Evolutionary conservation across 2,888 invertebrate species (phyloP), one percentile per base, ranked within the genome.

Genomic region (Lysandra coridon): DNA sequence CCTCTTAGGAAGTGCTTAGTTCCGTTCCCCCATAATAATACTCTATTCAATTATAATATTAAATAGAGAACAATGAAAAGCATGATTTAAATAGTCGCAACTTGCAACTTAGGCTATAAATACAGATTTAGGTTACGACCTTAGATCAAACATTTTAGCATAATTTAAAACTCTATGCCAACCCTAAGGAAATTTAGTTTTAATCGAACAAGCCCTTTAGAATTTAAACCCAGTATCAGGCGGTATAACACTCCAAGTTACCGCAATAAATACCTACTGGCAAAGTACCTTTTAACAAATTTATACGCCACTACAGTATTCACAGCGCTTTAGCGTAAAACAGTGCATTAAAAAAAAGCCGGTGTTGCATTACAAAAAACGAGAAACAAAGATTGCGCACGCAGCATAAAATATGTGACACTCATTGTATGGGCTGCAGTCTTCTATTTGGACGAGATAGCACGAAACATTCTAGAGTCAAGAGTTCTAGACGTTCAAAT

Each of bases 401-500:
- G 57, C 73, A 17, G 78, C 79, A 75, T 75, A 79, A 74, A 74
- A 79, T 79, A 79, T 75, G 76, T 76, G 76, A 76, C 76, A 76
- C 76, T 76, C 76, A 79, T 79, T 79, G 79, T 79, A 79, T 49
- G 78, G 40, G 60, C 75, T 49, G 79, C 17, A 57, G 74, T 79
- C 79, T 60, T 79, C 74, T 79, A 79, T 79, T 79, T 79, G 79
- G 62, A 62, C 73, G 74, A 79, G 79, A 79, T 79, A 73, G 60
- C 79, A 80, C 79, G 80, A 78, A 79, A 81, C 81, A 83, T 82
- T 83, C 81, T 49, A 12, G 49, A 49, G 49, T 49, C 49, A 10
- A 49, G 49, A 10, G 49, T 49, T 49, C 49, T 81, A 80, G 81
- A 79, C 80, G 78, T 81, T 78, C 80, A 79, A 79, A 81, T 79